These are phyloP conservation scores for Stomorhina lunata DNA, from an alignment of 2,888 invertebrate species.

Conservation along the genomic window DNA sequence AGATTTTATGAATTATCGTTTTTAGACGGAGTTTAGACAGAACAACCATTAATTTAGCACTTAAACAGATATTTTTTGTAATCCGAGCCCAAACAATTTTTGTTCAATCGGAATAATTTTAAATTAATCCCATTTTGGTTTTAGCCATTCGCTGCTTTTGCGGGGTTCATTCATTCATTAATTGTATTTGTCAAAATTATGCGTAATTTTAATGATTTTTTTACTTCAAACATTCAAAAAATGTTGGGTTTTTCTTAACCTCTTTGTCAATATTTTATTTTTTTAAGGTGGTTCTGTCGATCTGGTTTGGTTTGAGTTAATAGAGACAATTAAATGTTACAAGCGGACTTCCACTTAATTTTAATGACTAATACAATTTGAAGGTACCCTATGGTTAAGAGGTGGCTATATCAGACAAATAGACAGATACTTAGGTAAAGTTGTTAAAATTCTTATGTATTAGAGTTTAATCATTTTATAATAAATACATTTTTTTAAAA, in stretches of 20 bases:
- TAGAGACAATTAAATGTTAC: conserved; percentile 38
- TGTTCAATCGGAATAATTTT: conserved; percentile 12
- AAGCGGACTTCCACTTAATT: conserved; percentile 58
- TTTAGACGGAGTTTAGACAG: conserved; percentile 23
- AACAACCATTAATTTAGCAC: conserved; percentile 19
- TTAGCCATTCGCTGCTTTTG: neutral
- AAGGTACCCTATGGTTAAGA: conserved; percentile 13
- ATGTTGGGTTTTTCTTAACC: conserved; percentile 6
- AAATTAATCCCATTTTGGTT: conserved; percentile 21
- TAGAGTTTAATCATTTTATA: too few relatives aligned
- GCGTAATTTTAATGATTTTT: conserved; percentile 51
- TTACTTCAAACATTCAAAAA: too few relatives aligned
- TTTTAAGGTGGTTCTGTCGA: conserved; percentile 16
- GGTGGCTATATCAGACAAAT: too few relatives aligned
- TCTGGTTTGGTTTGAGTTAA: conserved; percentile 19
- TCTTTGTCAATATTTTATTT: neutral
- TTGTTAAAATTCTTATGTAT: too few relatives aligned
- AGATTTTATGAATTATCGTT: conserved; percentile 5
- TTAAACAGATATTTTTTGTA: conserved; percentile 24
- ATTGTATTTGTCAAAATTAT: conserved; percentile 34
- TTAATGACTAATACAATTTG: conserved; percentile 31
- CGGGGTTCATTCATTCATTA: neutral
- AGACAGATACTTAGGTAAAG: too few relatives aligned
- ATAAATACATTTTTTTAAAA: too few relatives aligned
- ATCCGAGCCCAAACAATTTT: neutral